A percentile compares a stretch with the other conserved stretches of the same genome.
phyloP scores from a whole-genome alignment of 2,888 invertebrate genomes.

The Hyposoter didymator region DNA sequence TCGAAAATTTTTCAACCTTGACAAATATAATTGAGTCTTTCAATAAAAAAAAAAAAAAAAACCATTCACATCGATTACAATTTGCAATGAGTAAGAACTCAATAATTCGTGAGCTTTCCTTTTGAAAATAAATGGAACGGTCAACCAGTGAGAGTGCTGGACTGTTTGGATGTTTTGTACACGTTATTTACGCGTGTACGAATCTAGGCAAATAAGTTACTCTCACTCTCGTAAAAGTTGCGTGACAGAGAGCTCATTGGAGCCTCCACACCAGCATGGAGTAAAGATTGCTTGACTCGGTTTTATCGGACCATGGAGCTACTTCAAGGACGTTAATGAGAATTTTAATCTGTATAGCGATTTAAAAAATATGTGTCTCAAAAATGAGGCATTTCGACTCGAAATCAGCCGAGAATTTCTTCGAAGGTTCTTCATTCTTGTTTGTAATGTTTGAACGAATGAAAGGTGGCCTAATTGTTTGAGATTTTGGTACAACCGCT shows the following conservation, averaged over 20 bases:
- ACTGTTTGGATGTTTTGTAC: background rate
- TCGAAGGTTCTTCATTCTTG: background rate
- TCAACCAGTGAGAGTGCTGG: slow-evolving; percentile 28
- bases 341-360: background rate
- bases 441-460: background rate
- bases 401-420: background rate
- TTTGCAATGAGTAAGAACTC: slow-evolving; percentile 16
- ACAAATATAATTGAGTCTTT: background rate
- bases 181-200: slow-evolving; percentile 3
- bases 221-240: slow-evolving; percentile 41
- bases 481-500: background rate
- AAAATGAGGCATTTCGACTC: background rate
- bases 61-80: background rate
- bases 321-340: background rate
- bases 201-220: slow-evolving; percentile 41
- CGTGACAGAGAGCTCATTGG: slow-evolving; percentile 18
- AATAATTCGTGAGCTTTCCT: slow-evolving; percentile 22
- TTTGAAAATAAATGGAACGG: background rate
- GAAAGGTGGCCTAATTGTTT: background rate
- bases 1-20: background rate
- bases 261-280: slow-evolving; percentile 7
- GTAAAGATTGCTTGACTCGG: slow-evolving; percentile 24
- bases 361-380: background rate
- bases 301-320: background rate
- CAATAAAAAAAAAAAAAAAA: background rate